phyloP scores from a whole-genome alignment of 2,888 invertebrate species.

The Bhutanitis thaidina region DNA sequence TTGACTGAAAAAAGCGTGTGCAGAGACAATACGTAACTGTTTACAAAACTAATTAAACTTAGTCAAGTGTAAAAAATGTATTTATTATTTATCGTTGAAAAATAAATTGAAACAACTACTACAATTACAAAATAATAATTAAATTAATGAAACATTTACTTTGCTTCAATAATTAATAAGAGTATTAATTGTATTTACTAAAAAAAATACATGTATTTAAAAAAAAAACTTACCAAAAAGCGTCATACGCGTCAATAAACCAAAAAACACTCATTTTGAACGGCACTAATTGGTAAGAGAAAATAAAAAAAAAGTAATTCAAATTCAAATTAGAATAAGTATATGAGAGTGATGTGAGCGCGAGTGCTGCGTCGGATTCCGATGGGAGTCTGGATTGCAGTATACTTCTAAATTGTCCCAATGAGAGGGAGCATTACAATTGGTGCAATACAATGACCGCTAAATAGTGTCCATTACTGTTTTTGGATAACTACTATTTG shows the following conservation, averaged over 20 bases:
- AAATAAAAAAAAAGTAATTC: slow-evolving; percentile 5
- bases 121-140: too few species aligned
- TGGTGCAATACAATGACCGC: slow-evolving; percentile 48
- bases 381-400: slow-evolving; percentile 46
- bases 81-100: too few species aligned
- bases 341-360: slow-evolving; percentile 17
- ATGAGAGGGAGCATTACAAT: slow-evolving; percentile 56
- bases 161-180: too few species aligned
- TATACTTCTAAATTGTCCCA: slow-evolving; percentile 42
- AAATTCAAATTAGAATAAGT: slow-evolving; percentile 14
- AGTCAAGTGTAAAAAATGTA: too few species aligned
- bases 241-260: slow-evolving; percentile 39
- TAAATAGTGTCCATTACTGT: slow-evolving; percentile 32
- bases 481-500: slow-evolving; percentile 21
- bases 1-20: too few species aligned
- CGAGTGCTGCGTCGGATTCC: slow-evolving; percentile 44
- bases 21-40: too few species aligned
- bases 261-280: slow-evolving; percentile 47
- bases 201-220: background rate
- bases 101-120: too few species aligned
- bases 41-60: too few species aligned
- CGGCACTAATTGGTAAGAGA: slow-evolving; percentile 6
- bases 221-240: slow-evolving; percentile 55
- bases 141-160: too few species aligned
- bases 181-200: too few species aligned